A percentile compares a stretch with the other conserved stretches of the same genome.
Conservation (phyloP, 2,113 vertebrate genomes). For the Rostratula benghalensis region DNA sequence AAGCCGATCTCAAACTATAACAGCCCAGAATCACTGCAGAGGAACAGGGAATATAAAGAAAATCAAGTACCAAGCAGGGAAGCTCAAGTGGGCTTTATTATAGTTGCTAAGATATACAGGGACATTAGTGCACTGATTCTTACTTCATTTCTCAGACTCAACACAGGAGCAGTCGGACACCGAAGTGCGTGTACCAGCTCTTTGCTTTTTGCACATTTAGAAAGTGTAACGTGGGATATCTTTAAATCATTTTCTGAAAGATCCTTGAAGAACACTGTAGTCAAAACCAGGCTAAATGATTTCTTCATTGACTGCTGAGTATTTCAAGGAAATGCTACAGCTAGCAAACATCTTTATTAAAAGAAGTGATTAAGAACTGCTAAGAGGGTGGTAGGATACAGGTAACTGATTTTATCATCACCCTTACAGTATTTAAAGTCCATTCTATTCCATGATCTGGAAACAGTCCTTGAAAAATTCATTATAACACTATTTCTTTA, state of each 20-base stretch:
- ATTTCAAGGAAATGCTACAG: neutral
- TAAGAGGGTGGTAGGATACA: neutral
- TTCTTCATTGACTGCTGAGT: neutral
- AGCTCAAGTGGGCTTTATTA: slow-evolving; percentile 63
- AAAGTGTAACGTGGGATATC: neutral
- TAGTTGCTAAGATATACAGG: slow-evolving; percentile 6
- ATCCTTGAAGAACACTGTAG: neutral
- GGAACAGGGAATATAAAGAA: neutral
- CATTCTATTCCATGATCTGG: slow-evolving; percentile 35
- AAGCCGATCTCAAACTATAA: neutral
- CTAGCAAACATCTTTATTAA: neutral
- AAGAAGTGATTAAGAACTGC: slow-evolving; percentile 10
- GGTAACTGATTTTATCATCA: neutral
- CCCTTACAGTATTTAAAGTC: slow-evolving; percentile 1
- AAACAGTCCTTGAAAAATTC: slow-evolving; percentile 53
- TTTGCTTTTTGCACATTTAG: neutral
- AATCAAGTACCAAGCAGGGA: neutral
- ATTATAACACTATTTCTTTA: slow-evolving; percentile 51
- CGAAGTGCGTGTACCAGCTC: neutral
- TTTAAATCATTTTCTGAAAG: neutral
- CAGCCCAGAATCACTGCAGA: neutral
- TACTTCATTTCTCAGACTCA: neutral
- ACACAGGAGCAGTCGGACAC: neutral
- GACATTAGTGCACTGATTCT: slow-evolving; percentile 11
- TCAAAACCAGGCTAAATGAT: neutral